Percentiles rank a stretch among this genome's conserved stretches.
Conservation (phyloP, 2,888 invertebrate species). For the Chorisops tibialis region DNA sequence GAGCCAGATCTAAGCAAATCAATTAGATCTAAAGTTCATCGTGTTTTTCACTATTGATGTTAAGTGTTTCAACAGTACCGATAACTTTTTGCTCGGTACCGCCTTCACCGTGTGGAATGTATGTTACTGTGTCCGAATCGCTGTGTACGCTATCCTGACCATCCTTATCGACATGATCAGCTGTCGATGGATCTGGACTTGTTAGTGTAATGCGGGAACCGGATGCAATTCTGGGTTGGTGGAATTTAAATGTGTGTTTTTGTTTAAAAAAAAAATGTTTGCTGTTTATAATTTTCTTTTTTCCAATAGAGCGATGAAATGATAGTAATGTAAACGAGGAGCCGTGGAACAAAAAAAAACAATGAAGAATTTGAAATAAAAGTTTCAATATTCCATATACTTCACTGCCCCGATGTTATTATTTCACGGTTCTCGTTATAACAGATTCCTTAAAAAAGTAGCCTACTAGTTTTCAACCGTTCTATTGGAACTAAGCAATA, state of each 20-base stretch:
- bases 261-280: no score
- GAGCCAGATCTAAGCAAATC: not conserved
- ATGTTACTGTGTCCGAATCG: constrained; percentile 48
- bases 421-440: no score
- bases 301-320: no score
- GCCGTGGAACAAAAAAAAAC: no score
- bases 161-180: constrained; percentile 32
- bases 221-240: constrained; percentile 42
- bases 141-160: constrained; percentile 45
- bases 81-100: constrained; percentile 15
- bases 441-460: no score
- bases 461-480: no score
- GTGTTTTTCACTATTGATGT: constrained; percentile 5
- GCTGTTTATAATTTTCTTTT: no score
- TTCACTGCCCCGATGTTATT: no score
- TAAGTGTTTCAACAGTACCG: constrained; percentile 18
- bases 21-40: constrained; percentile 19
- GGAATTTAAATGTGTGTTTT: not conserved
- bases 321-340: no score
- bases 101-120: constrained; percentile 40
- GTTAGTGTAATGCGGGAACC: constrained; percentile 56
- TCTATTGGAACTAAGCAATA: no score
- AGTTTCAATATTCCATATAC: no score
- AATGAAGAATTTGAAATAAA: no score
- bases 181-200: constrained; percentile 56